These are phyloP conservation scores for Microhierax caerulescens DNA, from an alignment of 2,797 vertebrate genomes.

Conservation along the genomic window DNA sequence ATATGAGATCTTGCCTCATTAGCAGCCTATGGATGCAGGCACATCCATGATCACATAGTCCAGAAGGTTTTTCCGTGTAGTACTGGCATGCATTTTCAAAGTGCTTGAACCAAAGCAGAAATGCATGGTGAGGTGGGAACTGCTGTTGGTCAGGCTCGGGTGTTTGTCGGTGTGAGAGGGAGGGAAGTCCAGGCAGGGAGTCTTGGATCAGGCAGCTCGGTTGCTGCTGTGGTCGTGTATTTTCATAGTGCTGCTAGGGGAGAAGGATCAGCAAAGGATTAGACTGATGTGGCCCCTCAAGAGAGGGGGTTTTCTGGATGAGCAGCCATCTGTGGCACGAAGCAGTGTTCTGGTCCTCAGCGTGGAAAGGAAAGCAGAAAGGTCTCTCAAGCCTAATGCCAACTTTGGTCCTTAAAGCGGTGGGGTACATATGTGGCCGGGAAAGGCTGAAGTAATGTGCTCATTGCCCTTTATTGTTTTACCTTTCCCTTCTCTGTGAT, in stretches of 20 bases:
- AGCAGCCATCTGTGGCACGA: background rate
- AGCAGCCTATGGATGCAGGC: background rate
- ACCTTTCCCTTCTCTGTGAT: background rate
- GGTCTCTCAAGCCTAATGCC: background rate
- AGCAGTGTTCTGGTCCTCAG: background rate
- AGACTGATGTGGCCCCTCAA: background rate
- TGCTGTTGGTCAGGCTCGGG: background rate
- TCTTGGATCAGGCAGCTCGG: background rate
- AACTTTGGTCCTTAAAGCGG: background rate
- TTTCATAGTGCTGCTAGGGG: background rate
- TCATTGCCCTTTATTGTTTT: background rate
- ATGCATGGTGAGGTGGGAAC: background rate
- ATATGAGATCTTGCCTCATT: background rate
- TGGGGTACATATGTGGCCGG: background rate
- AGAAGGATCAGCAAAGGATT: conserved; percentile 4
- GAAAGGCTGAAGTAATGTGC: background rate
- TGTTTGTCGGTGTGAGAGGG: background rate
- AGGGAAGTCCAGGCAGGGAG: background rate
- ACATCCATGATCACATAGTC: accelerated
- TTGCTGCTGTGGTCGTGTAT: background rate
- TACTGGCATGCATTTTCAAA: background rate
- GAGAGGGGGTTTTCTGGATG: background rate
- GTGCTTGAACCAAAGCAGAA: background rate
- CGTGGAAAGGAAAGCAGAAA: background rate
- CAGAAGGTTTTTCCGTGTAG: background rate